Percentiles rank a stretch among this genome's conserved stretches.
Evolutionary conservation across 1,140 invertebrate species (phyloP).

Genomic region (Heliconius congener): DNA sequence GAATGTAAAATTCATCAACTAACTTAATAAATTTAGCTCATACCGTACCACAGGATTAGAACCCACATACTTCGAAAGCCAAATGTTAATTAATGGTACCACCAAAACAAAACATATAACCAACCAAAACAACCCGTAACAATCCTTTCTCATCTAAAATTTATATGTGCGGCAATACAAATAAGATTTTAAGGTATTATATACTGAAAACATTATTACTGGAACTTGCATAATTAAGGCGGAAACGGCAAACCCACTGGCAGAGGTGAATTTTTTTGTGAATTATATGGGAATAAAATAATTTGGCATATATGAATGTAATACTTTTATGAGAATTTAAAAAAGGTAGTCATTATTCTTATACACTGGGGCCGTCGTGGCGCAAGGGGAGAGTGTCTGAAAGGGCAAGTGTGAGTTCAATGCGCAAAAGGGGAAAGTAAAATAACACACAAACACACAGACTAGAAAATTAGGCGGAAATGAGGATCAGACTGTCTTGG

Average conservation of each 20-base stretch:
- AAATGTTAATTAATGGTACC: neutral
- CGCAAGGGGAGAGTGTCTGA: no score
- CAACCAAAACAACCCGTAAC: neutral
- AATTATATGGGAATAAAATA: conserved; percentile 17
- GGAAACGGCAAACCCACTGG: conserved; percentile 7
- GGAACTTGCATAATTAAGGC: conserved; percentile 30
- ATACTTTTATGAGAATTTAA: neutral
- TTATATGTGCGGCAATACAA: neutral
- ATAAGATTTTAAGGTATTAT: neutral
- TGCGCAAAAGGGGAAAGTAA: no score
- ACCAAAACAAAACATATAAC: neutral
- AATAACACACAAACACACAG: no score
- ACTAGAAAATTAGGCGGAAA: no score
- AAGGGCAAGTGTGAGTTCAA: no score
- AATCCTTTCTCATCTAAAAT: neutral
- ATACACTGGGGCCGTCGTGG: no score
- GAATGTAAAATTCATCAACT: no score
- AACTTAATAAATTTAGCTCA: neutral
- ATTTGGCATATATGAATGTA: neutral
- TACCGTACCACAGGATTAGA: no score
- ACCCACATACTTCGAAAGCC: neutral
- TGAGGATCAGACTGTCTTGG: no score
- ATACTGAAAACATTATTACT: conserved; percentile 3
- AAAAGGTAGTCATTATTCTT: no score
- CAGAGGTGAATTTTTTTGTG: conserved; percentile 19